phyloP scores from a whole-genome alignment of 2,113 vertebrate genomes.

The Connochaetes taurinus region DNA sequence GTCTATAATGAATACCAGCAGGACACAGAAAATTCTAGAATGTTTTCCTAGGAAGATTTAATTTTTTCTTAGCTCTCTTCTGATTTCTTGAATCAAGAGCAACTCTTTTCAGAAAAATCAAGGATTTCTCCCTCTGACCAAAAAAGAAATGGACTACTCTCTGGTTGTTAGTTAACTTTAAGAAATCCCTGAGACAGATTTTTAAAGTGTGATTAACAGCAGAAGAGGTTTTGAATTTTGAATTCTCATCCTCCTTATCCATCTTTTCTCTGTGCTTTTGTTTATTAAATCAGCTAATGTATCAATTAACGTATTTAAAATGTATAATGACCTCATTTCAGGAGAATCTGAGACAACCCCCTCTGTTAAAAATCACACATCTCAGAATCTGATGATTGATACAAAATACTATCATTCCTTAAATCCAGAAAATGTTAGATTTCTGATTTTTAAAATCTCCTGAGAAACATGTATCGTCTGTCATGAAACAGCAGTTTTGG shows the following conservation, averaged over 20 bases:
- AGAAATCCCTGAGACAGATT: not conserved
- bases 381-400: not conserved
- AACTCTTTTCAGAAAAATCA: not conserved
- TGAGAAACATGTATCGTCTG: not conserved
- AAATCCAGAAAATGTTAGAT: not conserved
- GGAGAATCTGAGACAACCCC: not conserved
- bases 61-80: not conserved
- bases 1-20: not conserved
- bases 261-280: not conserved
- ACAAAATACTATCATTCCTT: not conserved
- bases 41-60: not conserved
- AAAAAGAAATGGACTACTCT: no score
- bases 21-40: not conserved
- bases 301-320: rapidly evolving
- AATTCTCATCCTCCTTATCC: rapidly evolving
- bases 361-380: not conserved
- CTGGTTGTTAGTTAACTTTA: not conserved
- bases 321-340: rapidly evolving
- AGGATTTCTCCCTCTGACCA: not conserved
- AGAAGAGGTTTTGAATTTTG: not conserved
- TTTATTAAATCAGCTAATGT: not conserved
- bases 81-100: not conserved
- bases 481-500: not conserved
- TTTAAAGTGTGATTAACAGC: not conserved
- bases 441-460: not conserved